Evolutionary conservation across 2,113 vertebrate genomes (phyloP).

Genomic region (Scolopax mira): DNA sequence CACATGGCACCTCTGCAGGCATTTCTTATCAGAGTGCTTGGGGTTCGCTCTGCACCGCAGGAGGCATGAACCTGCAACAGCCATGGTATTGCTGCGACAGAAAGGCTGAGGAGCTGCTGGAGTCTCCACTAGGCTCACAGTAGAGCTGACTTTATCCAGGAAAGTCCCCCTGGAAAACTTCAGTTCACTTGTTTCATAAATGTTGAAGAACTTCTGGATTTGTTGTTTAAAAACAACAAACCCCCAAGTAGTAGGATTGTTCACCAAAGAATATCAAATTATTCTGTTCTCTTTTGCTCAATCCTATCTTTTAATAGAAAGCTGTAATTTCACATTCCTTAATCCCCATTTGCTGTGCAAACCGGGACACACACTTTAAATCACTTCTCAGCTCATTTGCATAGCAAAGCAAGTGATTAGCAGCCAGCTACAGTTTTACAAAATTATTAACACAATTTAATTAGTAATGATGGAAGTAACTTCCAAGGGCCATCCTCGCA

Average conservation of each 20-base stretch:
- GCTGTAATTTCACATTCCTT: neutral
- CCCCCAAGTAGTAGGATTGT: neutral
- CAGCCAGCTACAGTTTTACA: neutral
- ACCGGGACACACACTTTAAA: neutral
- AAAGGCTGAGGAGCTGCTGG: neutral
- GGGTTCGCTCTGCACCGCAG: neutral
- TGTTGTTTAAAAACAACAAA: neutral
- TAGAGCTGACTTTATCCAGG: slow-evolving; percentile 1
- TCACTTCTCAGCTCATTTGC: neutral
- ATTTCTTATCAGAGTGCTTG: neutral
- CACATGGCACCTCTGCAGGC: neutral
- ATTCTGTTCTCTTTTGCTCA: neutral
- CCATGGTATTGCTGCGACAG: neutral
- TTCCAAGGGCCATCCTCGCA: neutral
- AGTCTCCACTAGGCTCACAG: neutral
- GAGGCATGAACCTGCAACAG: neutral
- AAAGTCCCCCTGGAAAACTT: neutral
- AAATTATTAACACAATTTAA: neutral
- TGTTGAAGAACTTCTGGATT: neutral
- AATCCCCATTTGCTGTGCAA: neutral
- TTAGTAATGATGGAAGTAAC: neutral
- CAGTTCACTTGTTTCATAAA: neutral
- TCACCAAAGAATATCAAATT: neutral
- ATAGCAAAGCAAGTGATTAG: neutral
- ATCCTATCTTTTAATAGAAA: neutral